Evolutionary conservation across 2,888 invertebrate genomes (phyloP).

Genomic region (Elysia crispata): DNA sequence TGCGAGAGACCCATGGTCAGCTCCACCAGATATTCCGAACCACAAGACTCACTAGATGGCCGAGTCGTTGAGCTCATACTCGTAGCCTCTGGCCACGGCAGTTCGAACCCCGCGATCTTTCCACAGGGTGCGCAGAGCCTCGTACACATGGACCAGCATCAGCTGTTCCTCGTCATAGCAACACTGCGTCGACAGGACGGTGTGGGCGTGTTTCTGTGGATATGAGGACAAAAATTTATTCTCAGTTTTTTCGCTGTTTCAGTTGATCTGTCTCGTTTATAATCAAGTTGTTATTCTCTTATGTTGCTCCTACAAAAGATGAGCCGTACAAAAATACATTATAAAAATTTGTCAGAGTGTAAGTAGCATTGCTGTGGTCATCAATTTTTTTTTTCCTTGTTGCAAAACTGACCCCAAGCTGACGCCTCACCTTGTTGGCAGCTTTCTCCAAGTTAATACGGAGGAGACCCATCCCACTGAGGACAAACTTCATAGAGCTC

Average conservation of each 20-base stretch:
- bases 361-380: too few species aligned
- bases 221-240: not conserved
- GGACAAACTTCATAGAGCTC: slow-evolving; percentile 84
- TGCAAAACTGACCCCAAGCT: not conserved
- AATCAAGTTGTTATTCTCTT: too few species aligned
- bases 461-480: slow-evolving; percentile 83
- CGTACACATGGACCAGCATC: slow-evolving; percentile 72
- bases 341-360: too few species aligned
- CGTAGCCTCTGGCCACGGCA: slow-evolving; percentile 83
- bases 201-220: slow-evolving; percentile 73
- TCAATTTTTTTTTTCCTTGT: too few species aligned
- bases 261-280: too few species aligned
- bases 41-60: slow-evolving; percentile 81
- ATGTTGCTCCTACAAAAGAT: too few species aligned
- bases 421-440: slow-evolving; percentile 80
- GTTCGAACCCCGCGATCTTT: slow-evolving; percentile 82
- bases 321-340: too few species aligned
- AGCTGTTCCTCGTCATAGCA: slow-evolving; percentile 74
- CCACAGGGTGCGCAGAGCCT: slow-evolving; percentile 81
- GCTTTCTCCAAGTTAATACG: slow-evolving; percentile 82
- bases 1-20: too few species aligned
- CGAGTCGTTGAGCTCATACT: slow-evolving; percentile 84
- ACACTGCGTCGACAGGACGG: slow-evolving; percentile 72
- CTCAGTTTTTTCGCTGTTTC: too few species aligned
- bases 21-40: too few species aligned